phyloP scores from a whole-genome alignment of 2,113 vertebrate genomes.

The Salvator merianae region DNA sequence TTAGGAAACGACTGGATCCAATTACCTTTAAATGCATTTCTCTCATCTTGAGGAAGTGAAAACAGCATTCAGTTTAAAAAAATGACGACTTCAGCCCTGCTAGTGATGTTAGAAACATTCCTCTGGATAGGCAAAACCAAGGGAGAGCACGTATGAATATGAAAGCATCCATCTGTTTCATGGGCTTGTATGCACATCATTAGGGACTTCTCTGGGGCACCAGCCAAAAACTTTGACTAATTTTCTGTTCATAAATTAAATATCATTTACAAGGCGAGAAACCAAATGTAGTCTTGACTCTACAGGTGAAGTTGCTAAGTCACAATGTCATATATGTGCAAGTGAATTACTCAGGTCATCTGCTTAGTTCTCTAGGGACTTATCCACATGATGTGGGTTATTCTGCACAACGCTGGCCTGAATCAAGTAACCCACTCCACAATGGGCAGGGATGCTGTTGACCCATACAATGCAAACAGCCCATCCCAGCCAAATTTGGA shows the following conservation, averaged over 20 bases:
- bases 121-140: slow-evolving; percentile 26
- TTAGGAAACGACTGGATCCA: slow-evolving; percentile 68
- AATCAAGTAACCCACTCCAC: too few species aligned
- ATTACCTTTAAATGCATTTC: slow-evolving; percentile 65
- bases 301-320: neutral
- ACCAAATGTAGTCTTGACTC: neutral
- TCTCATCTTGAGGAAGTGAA: slow-evolving; percentile 45
- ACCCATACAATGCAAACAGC: too few species aligned
- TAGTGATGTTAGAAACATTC: slow-evolving; percentile 38
- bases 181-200: neutral
- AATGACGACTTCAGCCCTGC: slow-evolving; percentile 9
- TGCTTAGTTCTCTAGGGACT: neutral
- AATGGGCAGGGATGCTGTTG: too few species aligned
- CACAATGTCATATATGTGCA: too few species aligned
- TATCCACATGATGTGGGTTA: too few species aligned
- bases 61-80: slow-evolving; percentile 2
- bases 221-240: neutral
- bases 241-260: neutral
- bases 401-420: too few species aligned
- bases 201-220: neutral
- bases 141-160: neutral
- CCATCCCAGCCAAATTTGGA: too few species aligned
- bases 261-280: neutral
- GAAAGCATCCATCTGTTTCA: neutral
- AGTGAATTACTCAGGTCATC: neutral